Base-by-base conservation (phyloP, 2,797 vertebrate genomes). In the Diplodus sargus region DNA sequence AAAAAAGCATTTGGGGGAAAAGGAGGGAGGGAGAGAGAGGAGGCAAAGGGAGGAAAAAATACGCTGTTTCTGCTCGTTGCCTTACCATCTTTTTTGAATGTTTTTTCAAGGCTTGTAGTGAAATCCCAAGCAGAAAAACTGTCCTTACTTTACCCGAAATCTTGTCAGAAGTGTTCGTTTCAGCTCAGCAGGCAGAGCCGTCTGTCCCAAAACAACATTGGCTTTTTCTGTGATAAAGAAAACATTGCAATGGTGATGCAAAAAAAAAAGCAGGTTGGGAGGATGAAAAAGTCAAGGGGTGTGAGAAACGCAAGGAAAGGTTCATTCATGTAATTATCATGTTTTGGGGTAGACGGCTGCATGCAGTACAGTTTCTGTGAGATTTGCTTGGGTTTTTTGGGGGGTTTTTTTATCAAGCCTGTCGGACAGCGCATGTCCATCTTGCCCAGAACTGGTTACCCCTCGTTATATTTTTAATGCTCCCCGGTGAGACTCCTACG, bases 171-270 rank as follows among this genome's bases (percentile, higher is more conserved):
- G 71, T 59, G 79, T 79, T 87, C 56, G 76, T 82, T 71, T 86
- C 90, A 89, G 69, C 82, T 89, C 81, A 87, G 81, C 84, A 89
- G 82, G 70, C 87, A 85, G 60, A 83, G 90, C 79, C 28, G 70
- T 76, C 83, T 82, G 74, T 85, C 81, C 77, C 70, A 60, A 84
- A 87, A 85, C 74, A 71, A 70, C 87, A 73, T 61, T 45, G 56
- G 13, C 70, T 69, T 65, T 73, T 74, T 25, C 11, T 70, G 45
- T 73, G 86, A 88, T 87, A 77, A 89, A 84, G 76, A 78, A 87
- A 78, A 77, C 67, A 76, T 81, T 74, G 56, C 72, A 70, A 12
- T 64, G 64, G 54, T 53, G 58, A 74, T 81, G 63, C 53, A 69
- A 65, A 82, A 57, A 83, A 64, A 28, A 28, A 28, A 83, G 73